Base-by-base conservation (phyloP, 2,888 invertebrate genomes). In the Holacanthella duospinosa region DNA sequence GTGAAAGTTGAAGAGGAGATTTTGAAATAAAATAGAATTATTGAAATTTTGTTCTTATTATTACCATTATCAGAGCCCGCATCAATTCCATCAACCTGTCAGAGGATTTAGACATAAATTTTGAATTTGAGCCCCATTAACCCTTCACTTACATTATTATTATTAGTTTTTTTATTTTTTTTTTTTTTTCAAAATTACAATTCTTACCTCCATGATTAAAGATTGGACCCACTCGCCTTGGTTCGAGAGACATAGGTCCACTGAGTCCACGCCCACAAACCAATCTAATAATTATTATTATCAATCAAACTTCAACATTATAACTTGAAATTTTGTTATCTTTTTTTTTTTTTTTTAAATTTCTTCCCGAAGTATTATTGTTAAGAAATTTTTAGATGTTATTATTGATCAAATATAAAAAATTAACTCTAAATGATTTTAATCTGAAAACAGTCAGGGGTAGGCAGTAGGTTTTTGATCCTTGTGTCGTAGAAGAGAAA, bases 201-300 rank as follows among this genome's bases (percentile, higher is more conserved):
- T 48, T 29, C 55, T 68, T 71, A 72, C 72, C 62, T 72, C 69
- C 54, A 71, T 66, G 19, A 66, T 63, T 43, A 72, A 56, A 28
- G 65, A 66, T 57, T 72, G 69, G 60, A 72, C 66, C 72, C 72
- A 72, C 59, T 71, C 68, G 54, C 65, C 56, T 43, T 68, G 79
- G 55, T 64, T 60, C 29, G 67, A 79, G 0, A 80, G 75, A 69
- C 85, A 85, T 0, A 85, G 78, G 64, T 84, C 79, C 2, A 84
- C 74, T 64, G 82, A 80, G 75, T 84, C 82, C 3, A 85, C 78
- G 16, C 85, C 85, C 0, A 85, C 77, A 73, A 85, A 85, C 85
- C 85, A 85, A 53, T 64, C 64, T 59, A 27, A 12, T 3, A 27
- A 56, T n/a, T n/a, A n/a, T n/a, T n/a, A n/a, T n/a, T n/a, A n/a